Evolutionary conservation across 2,113 vertebrate genomes (phyloP), one percentile per base, ranked within the genome.

Genomic region (Melanostigma gelatinosum): DNA sequence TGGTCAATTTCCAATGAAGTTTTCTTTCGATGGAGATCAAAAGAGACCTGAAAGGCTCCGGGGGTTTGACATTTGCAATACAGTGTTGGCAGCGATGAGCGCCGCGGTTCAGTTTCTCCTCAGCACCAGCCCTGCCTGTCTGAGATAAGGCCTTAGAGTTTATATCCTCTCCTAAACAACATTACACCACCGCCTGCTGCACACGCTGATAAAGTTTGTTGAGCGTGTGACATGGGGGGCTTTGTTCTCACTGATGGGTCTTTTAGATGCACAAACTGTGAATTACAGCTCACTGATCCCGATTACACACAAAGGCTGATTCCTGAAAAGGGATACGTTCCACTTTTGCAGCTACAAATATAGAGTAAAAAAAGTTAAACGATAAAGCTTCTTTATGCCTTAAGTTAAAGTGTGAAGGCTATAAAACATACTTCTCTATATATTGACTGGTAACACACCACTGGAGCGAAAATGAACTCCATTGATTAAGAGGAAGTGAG

Each of bases 71-170:
- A 66, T 87, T 83, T 84, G 65, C 27, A 80, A 58, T 44, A 8
- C 60, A 71, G 71, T 61, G 75, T 70, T 79, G 76, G 79, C 60
- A 70, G 52, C 24, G 42, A 79, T 60, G 54, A 2, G 11, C 44
- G 40, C 34, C 36, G 66, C 65, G 36, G 2, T 78, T 60, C 63
- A 44, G 76, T 40, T 61, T 58, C 32, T 27, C n/a, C 52, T 64
- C 16, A 72, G 34, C 70, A 44, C 8, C 46, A 55, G 78, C 63
- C 72, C 81, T 87, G 88, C 61, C 58, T 7, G 81, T 46, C 22
- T 52, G 68, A 86, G 87, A 89, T 92, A 83, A 89, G 67, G 44
- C 46, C 18, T 32, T 24, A 57, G 27, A 62, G 29, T 67, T 4
- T 27, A 24, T 27, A 63, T 55, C 68, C 58, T 24, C 22, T 36